Evolutionary conservation across 2,797 vertebrate genomes (phyloP).

Genomic region (Tauraco hartlaubi): DNA sequence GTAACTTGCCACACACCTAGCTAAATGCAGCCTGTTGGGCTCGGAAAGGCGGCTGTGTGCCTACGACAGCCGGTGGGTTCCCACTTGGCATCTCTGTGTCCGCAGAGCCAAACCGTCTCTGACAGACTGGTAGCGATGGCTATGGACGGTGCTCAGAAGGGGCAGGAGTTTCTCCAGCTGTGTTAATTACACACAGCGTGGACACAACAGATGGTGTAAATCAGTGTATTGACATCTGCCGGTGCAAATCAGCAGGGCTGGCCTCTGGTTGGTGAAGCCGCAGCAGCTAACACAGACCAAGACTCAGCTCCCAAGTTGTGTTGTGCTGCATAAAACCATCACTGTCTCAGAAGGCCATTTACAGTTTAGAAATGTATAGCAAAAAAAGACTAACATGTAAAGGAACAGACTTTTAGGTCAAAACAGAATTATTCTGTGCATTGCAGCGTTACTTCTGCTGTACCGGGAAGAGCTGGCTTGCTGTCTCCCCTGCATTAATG

Average conservation of each 20-base stretch:
- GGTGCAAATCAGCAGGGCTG: background rate
- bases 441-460: background rate
- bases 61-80: background rate
- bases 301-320: fast-evolving
- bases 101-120: background rate
- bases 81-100: background rate
- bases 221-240: fast-evolving
- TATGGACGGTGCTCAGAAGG: background rate
- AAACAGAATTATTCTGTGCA: background rate
- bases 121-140: fast-evolving
- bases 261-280: background rate
- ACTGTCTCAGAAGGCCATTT: background rate
- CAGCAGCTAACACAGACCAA: background rate
- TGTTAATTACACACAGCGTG: background rate
- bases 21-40: background rate
- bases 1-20: background rate
- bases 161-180: background rate
- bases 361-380: background rate
- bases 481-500: background rate
- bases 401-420: background rate
- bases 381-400: background rate
- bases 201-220: fast-evolving
- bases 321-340: background rate
- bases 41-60: too few species aligned
- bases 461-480: background rate